A percentile compares a stretch with the other conserved stretches of the same genome.
phyloP scores from a whole-genome alignment of 2,113 vertebrate species.

The Mormyrus lacerda region DNA sequence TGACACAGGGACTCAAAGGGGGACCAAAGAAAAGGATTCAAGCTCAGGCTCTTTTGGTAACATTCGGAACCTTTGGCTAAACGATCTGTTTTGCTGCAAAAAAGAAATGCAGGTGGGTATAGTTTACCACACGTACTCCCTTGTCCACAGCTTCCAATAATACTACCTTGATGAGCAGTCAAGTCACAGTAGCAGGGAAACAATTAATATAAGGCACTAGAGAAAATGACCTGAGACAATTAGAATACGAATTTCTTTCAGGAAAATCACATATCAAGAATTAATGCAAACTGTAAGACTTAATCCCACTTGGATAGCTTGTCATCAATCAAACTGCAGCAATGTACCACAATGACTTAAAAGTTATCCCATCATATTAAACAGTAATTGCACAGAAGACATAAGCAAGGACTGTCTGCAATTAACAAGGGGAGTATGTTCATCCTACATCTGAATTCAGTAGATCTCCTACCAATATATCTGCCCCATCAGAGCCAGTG shows the following conservation, averaged over 20 bases:
- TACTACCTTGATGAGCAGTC: background rate
- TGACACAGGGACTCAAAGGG: constrained; percentile 96
- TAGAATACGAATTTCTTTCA: background rate
- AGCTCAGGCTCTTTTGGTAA: constrained; percentile 96
- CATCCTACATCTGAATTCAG: background rate
- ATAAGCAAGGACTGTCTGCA: background rate
- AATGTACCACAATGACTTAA: background rate
- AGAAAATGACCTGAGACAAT: background rate
- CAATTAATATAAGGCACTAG: background rate
- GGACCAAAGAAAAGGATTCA: constrained; percentile 98
- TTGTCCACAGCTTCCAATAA: background rate
- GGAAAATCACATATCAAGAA: background rate
- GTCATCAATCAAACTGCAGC: background rate
- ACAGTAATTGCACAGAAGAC: background rate
- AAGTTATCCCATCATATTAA: background rate
- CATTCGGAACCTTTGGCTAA: constrained; percentile 96
- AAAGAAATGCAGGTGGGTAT: constrained; percentile 4
- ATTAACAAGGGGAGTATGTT: background rate
- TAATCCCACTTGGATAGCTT: background rate
- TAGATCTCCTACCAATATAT: constrained; percentile 80
- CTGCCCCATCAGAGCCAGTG: constrained; percentile 88
- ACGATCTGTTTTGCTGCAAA: constrained; percentile 78
- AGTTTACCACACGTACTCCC: background rate
- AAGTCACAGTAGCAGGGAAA: background rate
- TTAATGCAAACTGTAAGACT: background rate